phyloP scores from a whole-genome alignment of 2,797 vertebrate species.

The Intellagama lesueurii region DNA sequence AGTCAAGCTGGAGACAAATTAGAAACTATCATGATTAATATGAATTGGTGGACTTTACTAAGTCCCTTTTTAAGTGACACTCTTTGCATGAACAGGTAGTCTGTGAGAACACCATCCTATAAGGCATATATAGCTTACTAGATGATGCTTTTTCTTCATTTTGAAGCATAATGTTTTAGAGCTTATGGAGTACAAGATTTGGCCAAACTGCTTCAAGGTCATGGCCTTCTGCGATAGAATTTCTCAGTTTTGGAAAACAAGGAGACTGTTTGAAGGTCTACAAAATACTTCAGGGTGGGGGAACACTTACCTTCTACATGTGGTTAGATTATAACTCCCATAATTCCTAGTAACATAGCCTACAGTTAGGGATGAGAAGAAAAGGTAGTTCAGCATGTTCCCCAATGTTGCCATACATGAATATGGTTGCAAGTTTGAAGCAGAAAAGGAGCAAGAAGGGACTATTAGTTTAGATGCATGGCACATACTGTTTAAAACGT shows the following conservation, averaged over 20 bases:
- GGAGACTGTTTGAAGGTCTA: not conserved
- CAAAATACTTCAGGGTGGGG: not conserved
- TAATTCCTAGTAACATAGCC: not conserved
- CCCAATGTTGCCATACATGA: not conserved
- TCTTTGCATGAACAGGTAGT: not conserved
- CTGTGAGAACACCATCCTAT: not conserved
- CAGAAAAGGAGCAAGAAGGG: not conserved
- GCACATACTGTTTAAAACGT: not conserved
- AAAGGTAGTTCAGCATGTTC: not conserved
- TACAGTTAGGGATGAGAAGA: not conserved
- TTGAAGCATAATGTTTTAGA: not conserved
- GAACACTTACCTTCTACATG: not conserved
- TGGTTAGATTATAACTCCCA: not conserved
- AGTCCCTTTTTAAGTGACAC: not conserved
- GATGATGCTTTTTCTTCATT: too few species aligned
- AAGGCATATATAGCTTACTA: too few species aligned
- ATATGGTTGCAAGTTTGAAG: not conserved
- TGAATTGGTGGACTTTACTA: not conserved
- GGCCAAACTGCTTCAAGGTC: not conserved
- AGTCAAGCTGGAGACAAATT: not conserved
- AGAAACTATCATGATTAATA: not conserved
- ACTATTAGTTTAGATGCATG: not conserved
- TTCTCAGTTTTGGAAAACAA: not conserved
- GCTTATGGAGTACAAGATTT: not conserved
- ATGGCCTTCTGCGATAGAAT: not conserved